phyloP scores from a whole-genome alignment of 1,140 invertebrate genomes.

The Drosophila ohnishii region DNA sequence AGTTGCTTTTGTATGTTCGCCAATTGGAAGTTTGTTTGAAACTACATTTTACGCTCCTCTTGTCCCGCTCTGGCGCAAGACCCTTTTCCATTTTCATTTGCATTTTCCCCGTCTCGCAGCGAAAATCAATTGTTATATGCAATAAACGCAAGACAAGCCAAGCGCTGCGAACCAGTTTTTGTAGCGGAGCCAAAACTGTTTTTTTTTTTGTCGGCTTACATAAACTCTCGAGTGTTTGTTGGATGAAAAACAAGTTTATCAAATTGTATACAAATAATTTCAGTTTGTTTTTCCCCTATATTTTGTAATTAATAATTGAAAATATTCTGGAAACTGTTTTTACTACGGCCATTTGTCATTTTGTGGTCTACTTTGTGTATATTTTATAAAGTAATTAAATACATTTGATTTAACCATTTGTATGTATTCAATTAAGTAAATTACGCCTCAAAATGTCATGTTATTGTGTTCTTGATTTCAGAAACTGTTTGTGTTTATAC shows the following conservation, averaged over 20 bases:
- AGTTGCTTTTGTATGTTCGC: constrained; percentile 44
- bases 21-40: constrained; percentile 72
- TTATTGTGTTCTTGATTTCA: too few species aligned
- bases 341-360: background rate
- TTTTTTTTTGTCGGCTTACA: constrained; percentile 32
- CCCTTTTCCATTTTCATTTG: constrained; percentile 64
- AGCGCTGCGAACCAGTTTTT: constrained; percentile 37
- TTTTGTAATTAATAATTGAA: background rate
- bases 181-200: constrained; percentile 29
- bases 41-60: constrained; percentile 53
- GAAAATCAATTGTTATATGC: constrained; percentile 71
- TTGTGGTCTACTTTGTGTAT: background rate
- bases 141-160: constrained; percentile 45
- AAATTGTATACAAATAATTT: background rate
- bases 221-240: constrained; percentile 17
- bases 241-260: background rate
- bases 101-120: constrained; percentile 51
- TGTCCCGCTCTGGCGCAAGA: constrained; percentile 18
- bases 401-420: too few species aligned
- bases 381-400: background rate
- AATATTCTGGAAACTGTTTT: background rate
- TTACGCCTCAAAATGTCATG: too few species aligned
- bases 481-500: too few species aligned
- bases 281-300: background rate
- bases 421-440: too few species aligned